Conservation (phyloP, 2,797 vertebrate species). For the Anas bahamensis region DNA sequence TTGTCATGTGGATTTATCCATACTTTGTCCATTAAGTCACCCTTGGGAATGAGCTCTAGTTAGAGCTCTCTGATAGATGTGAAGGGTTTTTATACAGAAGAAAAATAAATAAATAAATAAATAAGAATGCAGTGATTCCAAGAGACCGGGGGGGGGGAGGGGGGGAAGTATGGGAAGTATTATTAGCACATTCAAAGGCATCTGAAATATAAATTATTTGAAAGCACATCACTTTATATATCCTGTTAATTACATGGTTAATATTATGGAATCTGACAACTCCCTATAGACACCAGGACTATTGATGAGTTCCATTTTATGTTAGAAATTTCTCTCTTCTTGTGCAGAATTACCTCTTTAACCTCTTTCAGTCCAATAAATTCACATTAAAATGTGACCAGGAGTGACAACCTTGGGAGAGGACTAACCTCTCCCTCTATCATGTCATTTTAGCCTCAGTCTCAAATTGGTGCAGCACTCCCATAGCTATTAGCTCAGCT, state of each 20-base stretch:
- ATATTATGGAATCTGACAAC: slow-evolving; percentile 52
- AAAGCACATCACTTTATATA: slow-evolving; percentile 28
- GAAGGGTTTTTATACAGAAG: slow-evolving; percentile 34
- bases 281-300: slow-evolving; percentile 21
- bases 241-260: slow-evolving; percentile 59
- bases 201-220: slow-evolving; percentile 55
- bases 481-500: slow-evolving; percentile 51
- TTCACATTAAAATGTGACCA: slow-evolving; percentile 62
- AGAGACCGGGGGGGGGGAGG: background rate
- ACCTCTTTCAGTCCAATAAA: slow-evolving; percentile 62
- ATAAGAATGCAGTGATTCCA: background rate
- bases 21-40: slow-evolving; percentile 75
- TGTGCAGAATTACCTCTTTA: slow-evolving; percentile 54
- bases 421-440: slow-evolving; percentile 54
- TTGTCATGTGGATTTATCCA: slow-evolving; percentile 67
- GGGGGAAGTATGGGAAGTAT: background rate
- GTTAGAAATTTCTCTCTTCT: slow-evolving; percentile 32
- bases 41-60: slow-evolving; percentile 67
- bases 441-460: slow-evolving; percentile 57
- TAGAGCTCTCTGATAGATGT: slow-evolving; percentile 52
- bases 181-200: slow-evolving; percentile 24
- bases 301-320: slow-evolving; percentile 42
- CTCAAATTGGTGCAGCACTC: slow-evolving; percentile 42
- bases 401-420: slow-evolving; percentile 29
- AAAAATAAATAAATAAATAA: background rate